phyloP scores from a whole-genome alignment of 2,797 vertebrate genomes.

The Lagorchestes hirsutus region DNA sequence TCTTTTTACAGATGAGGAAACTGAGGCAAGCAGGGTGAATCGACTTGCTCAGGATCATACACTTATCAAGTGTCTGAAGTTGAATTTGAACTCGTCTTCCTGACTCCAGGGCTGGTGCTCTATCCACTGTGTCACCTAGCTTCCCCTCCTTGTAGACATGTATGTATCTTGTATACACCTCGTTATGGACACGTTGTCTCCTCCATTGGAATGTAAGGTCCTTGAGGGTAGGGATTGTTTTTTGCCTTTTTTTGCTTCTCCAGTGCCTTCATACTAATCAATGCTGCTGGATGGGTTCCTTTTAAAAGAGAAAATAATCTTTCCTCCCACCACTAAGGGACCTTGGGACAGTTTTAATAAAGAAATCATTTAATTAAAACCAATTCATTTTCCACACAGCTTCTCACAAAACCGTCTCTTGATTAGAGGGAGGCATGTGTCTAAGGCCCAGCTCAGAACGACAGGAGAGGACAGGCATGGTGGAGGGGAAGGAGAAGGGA shows the following conservation, averaged over 20 bases:
- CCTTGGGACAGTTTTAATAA: background rate
- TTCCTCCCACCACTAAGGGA: background rate
- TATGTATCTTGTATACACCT: background rate
- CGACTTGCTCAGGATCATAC: background rate
- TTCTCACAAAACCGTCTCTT: background rate
- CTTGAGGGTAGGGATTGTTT: background rate
- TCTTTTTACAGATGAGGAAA: background rate
- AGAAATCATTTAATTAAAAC: background rate
- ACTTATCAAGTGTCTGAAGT: background rate
- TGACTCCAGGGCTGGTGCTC: background rate
- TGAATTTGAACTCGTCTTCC: background rate
- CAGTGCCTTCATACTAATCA: background rate
- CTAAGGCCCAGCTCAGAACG: background rate
- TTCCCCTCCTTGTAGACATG: background rate
- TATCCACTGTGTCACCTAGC: background rate
- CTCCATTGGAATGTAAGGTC: background rate
- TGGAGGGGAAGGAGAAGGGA: background rate
- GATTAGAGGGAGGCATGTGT: background rate
- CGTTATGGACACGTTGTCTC: too few relatives aligned
- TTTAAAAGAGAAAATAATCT: background rate
- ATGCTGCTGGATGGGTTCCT: background rate
- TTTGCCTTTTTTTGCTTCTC: background rate
- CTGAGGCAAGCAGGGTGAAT: background rate
- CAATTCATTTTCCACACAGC: background rate
- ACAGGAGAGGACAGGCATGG: background rate